phyloP scores from a whole-genome alignment of 2,797 vertebrate genomes.

The Alexandromys oeconomus region DNA sequence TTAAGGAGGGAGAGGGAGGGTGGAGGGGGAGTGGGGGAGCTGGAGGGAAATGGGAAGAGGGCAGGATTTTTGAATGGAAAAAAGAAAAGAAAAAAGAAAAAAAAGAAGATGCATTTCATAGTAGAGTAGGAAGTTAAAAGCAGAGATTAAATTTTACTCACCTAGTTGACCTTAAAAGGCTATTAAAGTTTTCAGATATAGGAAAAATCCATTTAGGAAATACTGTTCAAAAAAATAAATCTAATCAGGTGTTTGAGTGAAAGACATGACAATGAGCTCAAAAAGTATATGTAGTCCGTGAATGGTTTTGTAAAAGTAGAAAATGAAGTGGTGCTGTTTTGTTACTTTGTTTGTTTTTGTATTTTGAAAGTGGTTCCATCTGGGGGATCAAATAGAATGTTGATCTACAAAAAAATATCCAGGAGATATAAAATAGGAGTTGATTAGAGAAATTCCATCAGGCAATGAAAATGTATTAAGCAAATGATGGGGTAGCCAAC shows the following conservation, averaged over 20 bases:
- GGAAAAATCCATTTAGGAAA: neutral
- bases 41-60: no score
- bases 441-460: neutral
- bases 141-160: neutral
- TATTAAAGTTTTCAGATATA: neutral
- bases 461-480: neutral
- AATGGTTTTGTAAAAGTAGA: neutral
- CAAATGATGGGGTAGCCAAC: neutral
- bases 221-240: conserved; percentile 5
- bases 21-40: no score
- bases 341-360: neutral
- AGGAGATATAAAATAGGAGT: conserved; percentile 6
- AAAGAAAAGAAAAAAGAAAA: no score
- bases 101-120: neutral
- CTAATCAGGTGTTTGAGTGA: neutral
- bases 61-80: no score
- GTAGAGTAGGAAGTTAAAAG: neutral
- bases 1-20: no score
- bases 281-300: neutral
- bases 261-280: neutral
- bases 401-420: conserved; percentile 28
- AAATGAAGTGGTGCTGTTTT: neutral
- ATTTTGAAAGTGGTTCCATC: neutral
- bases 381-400: neutral
- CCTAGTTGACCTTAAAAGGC: neutral